Base-by-base conservation (phyloP, 2,797 vertebrate species). In the Microhierax caerulescens region DNA sequence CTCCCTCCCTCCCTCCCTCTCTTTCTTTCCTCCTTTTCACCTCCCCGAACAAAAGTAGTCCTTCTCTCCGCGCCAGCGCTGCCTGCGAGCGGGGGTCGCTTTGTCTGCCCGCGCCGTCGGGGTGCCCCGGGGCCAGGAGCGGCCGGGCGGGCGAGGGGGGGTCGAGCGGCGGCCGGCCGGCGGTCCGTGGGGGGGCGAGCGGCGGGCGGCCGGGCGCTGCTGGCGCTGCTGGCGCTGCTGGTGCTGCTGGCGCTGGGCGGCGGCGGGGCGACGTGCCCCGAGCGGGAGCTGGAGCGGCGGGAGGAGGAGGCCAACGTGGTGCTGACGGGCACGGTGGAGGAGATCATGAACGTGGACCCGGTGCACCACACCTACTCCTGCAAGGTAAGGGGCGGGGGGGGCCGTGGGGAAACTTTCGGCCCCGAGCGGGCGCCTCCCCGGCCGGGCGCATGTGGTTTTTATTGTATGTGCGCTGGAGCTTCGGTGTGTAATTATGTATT, bases 281-380 rank as follows among this genome's bases (percentile, higher is more conserved):
- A 99, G 97, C 98, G 98, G 88, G 98, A 98, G 79, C 97, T 99
- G 98, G 99, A 99, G 97, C 98, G 98, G 85, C 75, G 99, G 60
- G 99, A 99, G 96, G 99, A 99, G 63, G 99, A 99, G 94, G 99
- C 99, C 87, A 99, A 99, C 97, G 97, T 99, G 89, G 99, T 99
- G 93, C 96, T 99, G 90, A 99, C 99, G 70, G 99, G 99, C 75
- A 99, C 99, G 32, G 99, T 99, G 98, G 99, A 99, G 95, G 99
- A 99, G 96, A 99, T 99, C 48, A 98, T 99, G 97, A 99, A 99
- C 97, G 98, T 99, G 98, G 99, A 99, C 97, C 99, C 99, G 41
- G 99, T 99, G 82, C 99, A 99, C 64, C 99, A 99, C 92, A 99
- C 99, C 47, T 99, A 99, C 85, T 99, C 99, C 3, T 99, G 99